Evolutionary conservation across 2,113 vertebrate genomes (phyloP).

Genomic region (Charadrius vociferus): DNA sequence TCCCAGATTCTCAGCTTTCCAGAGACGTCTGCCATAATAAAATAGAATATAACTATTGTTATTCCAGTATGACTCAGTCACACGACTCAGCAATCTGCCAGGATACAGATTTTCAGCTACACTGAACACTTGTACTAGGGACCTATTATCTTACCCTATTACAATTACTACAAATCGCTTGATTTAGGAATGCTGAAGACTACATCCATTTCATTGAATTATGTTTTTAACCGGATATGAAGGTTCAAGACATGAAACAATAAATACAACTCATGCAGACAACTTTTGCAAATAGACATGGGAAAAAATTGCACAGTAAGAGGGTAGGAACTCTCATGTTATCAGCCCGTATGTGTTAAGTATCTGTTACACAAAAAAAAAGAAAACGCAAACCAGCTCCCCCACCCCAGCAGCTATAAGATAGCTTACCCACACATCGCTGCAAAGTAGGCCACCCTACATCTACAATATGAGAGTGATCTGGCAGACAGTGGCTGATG

Average conservation of each 20-base stretch:
- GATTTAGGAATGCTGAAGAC: background rate
- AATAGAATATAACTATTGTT: conserved; percentile 18
- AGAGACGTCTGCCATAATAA: conserved; percentile 81
- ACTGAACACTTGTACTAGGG: background rate
- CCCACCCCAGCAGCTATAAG: background rate
- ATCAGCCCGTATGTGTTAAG: background rate
- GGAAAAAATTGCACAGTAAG: background rate
- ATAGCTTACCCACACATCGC: background rate
- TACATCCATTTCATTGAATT: background rate
- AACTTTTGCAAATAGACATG: background rate
- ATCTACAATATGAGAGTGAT: background rate
- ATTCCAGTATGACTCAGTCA: conserved; percentile 4
- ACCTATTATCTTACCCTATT: background rate
- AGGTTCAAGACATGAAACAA: background rate
- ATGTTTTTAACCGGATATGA: background rate
- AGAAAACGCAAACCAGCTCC: background rate
- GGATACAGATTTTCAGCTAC: background rate
- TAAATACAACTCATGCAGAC: background rate
- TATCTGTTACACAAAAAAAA: background rate
- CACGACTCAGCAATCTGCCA: background rate
- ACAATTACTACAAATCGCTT: background rate
- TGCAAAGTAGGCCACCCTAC: background rate
- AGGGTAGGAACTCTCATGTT: background rate
- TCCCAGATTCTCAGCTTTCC: conserved; percentile 98
- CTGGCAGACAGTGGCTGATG: background rate